These are phyloP conservation scores for Meliscaeva auricollis DNA, from an alignment of 2,888 invertebrate species.

Conservation along the genomic window DNA sequence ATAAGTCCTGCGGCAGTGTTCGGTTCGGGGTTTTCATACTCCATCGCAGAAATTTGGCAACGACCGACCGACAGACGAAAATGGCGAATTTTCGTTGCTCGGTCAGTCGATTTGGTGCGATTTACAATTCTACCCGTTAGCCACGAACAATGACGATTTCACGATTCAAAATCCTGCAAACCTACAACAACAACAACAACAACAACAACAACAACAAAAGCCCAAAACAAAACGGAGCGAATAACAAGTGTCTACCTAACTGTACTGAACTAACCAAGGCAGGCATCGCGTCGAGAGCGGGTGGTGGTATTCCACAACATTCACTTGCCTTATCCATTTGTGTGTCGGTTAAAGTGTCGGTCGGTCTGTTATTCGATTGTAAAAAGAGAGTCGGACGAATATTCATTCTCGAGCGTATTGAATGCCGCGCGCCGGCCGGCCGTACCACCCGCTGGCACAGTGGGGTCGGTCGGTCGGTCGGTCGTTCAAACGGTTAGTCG, in stretches of 20 bases:
- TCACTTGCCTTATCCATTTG: background rate
- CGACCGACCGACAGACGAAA: constrained; percentile 32
- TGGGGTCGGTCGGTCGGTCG: constrained; percentile 15
- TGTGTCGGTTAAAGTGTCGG: background rate
- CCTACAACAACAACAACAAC: constrained; percentile 32
- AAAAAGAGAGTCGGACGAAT: constrained; percentile 9
- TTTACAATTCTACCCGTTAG: constrained; percentile 53
- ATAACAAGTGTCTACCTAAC: constrained; percentile 61
- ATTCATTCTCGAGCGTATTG: constrained; percentile 49
- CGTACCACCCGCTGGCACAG: background rate
- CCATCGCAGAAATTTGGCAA: constrained; percentile 49
- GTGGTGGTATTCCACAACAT: background rate
- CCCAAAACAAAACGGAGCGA: constrained; percentile 19
- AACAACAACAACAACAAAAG: constrained; percentile 1
- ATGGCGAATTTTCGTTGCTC: constrained; percentile 39
- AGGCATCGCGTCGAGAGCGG: too few species aligned
- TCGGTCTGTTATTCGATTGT: background rate
- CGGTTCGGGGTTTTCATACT: constrained; percentile 30
- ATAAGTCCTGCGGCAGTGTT: constrained; percentile 40
- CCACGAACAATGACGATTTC: constrained; percentile 21
- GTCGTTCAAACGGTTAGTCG: background rate
- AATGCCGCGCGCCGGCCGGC: constrained; percentile 4
- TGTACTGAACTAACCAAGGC: constrained; percentile 46
- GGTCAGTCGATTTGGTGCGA: constrained; percentile 38
- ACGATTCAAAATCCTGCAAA: constrained; percentile 7